A percentile compares a stretch with the other conserved stretches of the same genome.
Evolutionary conservation across 2,888 invertebrate genomes (phyloP).

Genomic region (Leucophenga montana): DNA sequence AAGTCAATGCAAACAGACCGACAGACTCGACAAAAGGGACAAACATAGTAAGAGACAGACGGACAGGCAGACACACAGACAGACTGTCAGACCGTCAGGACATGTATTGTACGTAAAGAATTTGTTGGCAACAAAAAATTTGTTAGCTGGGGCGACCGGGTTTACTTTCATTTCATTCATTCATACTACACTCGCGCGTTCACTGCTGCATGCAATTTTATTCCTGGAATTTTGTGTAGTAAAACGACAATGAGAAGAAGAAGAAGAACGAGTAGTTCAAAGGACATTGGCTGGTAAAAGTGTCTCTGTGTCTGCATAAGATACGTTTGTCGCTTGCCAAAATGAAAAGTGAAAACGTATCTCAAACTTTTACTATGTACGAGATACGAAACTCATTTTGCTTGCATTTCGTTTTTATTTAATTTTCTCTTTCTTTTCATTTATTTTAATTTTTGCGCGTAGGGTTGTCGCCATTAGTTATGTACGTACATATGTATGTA

Average conservation of each 20-base stretch:
- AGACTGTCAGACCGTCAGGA: neutral
- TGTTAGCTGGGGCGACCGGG: neutral
- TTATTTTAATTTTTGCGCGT: conserved; percentile 32
- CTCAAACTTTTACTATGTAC: conserved; percentile 20
- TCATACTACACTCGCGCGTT: neutral
- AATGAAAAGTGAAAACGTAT: conserved; percentile 27
- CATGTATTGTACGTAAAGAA: neutral
- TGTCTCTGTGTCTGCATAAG: neutral
- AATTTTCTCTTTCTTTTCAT: conserved; percentile 24
- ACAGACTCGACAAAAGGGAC: no score
- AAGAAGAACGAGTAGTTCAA: neutral
- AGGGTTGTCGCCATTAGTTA: neutral
- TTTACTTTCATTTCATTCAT: conserved; percentile 8
- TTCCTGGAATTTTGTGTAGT: conserved; percentile 20
- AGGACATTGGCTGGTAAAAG: conserved; percentile 14
- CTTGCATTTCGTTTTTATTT: conserved; percentile 45
- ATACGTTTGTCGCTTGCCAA: conserved; percentile 11
- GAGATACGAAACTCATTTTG: neutral
- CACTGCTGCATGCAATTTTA: conserved; percentile 20
- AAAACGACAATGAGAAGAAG: no score
- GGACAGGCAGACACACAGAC: neutral
- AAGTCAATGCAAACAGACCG: neutral
- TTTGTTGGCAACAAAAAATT: neutral
- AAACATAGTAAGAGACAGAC: neutral
- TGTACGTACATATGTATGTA: neutral